Conservation (phyloP, 2,888 invertebrate species). For the Pollenia angustigena region DNA sequence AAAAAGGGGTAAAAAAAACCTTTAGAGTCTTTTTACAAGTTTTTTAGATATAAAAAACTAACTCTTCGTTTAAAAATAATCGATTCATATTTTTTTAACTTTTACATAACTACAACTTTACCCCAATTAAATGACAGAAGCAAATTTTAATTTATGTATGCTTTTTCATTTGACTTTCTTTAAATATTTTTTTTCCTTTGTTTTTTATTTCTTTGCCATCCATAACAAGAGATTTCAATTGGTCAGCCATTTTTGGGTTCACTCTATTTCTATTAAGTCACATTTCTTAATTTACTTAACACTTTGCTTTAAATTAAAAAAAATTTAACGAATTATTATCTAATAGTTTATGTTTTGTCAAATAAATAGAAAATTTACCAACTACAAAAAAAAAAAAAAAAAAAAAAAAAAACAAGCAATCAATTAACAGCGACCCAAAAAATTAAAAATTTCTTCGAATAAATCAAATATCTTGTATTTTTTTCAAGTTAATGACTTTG, state of each 20-base stretch:
- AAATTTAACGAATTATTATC: slow-evolving; percentile 11
- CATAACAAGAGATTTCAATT: slow-evolving; percentile 14
- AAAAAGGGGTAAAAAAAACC: too few relatives aligned
- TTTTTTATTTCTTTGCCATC: background rate
- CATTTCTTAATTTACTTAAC: background rate
- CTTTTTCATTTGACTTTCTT: slow-evolving; percentile 16
- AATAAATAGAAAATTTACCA: background rate
- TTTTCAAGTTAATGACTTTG: slow-evolving; percentile 11
- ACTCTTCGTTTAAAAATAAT: too few relatives aligned
- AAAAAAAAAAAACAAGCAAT: too few relatives aligned
- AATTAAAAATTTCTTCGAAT: background rate
- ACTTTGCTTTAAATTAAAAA: background rate
- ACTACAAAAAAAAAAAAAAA: too few relatives aligned
- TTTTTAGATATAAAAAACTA: too few relatives aligned
- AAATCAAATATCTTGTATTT: background rate
- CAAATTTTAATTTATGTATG: background rate
- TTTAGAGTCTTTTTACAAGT: too few relatives aligned
- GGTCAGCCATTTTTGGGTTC: background rate
- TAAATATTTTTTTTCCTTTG: background rate
- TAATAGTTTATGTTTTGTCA: slow-evolving; percentile 32
- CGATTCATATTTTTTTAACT: background rate
- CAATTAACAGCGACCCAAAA: background rate
- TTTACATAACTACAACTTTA: background rate
- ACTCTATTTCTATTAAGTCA: background rate
- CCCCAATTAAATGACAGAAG: background rate